Conservation (phyloP, 1,140 invertebrate genomes). For the Andricus grossulariae region DNA sequence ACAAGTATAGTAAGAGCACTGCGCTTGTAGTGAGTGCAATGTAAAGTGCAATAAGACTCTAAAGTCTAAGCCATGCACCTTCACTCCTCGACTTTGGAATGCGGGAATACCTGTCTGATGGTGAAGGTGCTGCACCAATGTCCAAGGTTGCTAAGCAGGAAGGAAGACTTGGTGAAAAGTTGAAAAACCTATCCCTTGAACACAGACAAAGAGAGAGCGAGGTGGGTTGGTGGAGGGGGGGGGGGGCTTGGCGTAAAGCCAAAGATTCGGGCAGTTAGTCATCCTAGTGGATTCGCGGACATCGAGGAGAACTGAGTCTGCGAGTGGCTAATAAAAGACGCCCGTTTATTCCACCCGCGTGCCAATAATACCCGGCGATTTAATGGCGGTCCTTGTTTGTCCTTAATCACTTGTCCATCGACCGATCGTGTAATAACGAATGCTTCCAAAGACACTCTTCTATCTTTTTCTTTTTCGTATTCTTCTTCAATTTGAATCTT, state of each 20-base stretch:
- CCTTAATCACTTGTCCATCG: slow-evolving; percentile 29
- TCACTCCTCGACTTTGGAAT: slow-evolving; percentile 26
- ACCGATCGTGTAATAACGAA: slow-evolving; percentile 14
- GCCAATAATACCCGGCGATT: slow-evolving; percentile 61
- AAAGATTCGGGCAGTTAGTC: slow-evolving; percentile 57
- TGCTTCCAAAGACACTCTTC: background rate
- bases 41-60: no score
- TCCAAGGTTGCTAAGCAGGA: slow-evolving; percentile 49
- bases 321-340: slow-evolving; percentile 62
- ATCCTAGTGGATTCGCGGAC: slow-evolving; percentile 39
- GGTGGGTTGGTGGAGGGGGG: no score
- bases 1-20: no score
- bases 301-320: slow-evolving; percentile 43
- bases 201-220: background rate
- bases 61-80: slow-evolving; percentile 9
- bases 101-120: slow-evolving; percentile 35
- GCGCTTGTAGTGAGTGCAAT: no score
- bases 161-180: slow-evolving; percentile 43
- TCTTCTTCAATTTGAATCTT: background rate
- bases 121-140: slow-evolving; percentile 39
- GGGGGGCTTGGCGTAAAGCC: slow-evolving; percentile 55
- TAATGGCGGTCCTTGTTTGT: slow-evolving; percentile 57
- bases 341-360: slow-evolving; percentile 63
- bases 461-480: background rate
- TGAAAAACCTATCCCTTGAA: slow-evolving; percentile 33